Evolutionary conservation across 1,140 invertebrate genomes (phyloP), one percentile per base, ranked within the genome.

Genomic region (Parasteatoda tepidariorum): DNA sequence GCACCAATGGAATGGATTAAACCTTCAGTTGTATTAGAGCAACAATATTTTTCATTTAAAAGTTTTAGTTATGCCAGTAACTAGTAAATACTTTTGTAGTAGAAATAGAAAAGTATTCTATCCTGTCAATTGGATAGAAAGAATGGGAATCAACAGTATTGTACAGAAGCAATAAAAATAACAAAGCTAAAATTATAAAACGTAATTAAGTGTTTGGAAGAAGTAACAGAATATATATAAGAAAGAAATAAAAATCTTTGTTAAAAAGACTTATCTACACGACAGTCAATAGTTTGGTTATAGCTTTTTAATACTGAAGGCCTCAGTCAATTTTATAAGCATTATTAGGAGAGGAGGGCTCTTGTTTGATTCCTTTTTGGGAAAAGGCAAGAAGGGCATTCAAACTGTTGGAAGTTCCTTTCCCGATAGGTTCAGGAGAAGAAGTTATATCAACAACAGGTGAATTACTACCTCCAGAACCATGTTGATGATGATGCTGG

Each of bases 321-420:
- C 78, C 67, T 84, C 68, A 84, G 59, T 84, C 83, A 55, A 84
- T 84, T 84, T 84, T 84, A 59, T 66, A 64, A 57, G 75, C 54
- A 73, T 67, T 84, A 71, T 78, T 79, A 54, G 84, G 84, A 54
- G 84, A 85, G n/a, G 75, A 67, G 59, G 84, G 84, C 62, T 85
- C 84, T 76, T 85, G 79, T 78, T 85, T 85, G 59, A 85, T 83
- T 55, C 84, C 84, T 78, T 83, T 85, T 68, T 85, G 84, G 11
- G 79, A 83, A 73, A 85, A 71, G 71, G 84, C 84, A 57, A 85
- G 73, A 31, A 85, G 76, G 55, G 84, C 84, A 61, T 85, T 85
- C 22, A 85, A 62, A 68, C 84, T 85, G 81, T 85, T 83, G 30
- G 71, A 74, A 75, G 81, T 38, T 83, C 70, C 70, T 74, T 83